phyloP scores from a whole-genome alignment of 2,888 invertebrate genomes.

The Selenia dentaria region DNA sequence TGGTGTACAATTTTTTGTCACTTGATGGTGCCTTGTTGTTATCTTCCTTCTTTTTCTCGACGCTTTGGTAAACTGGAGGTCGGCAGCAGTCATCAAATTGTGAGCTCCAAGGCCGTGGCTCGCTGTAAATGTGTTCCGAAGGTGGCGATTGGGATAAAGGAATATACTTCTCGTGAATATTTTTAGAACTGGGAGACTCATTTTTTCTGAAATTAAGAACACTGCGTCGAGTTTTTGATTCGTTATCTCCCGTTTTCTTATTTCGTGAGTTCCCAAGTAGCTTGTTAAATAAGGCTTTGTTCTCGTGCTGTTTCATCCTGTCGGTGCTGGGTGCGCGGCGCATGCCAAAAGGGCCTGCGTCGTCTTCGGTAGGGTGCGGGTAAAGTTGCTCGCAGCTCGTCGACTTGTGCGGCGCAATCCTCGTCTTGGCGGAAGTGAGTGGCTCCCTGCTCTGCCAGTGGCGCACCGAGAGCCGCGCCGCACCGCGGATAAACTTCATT shows the following conservation, averaged over 20 bases:
- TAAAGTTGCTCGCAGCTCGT: conserved; percentile 81
- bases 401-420: conserved; percentile 69
- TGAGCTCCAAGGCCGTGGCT: conserved; percentile 67
- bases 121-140: conserved; percentile 72
- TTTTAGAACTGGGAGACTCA: conserved; percentile 61
- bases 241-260: conserved; percentile 69
- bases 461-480: conserved; percentile 80
- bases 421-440: conserved; percentile 65
- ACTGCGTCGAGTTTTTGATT: conserved; percentile 67
- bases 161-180: conserved; percentile 77
- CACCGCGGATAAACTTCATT: conserved; percentile 77
- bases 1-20: conserved; percentile 68
- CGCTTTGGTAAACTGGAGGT: conserved; percentile 75
- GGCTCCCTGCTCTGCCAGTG: conserved; percentile 81
- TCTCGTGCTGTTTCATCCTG: conserved; percentile 69
- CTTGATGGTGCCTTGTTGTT: conserved; percentile 47
- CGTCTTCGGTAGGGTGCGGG: conserved; percentile 66
- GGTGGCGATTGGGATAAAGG: conserved; percentile 68
- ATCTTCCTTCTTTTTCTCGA: conserved; percentile 72
- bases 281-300: conserved; percentile 75
- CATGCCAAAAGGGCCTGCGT: conserved; percentile 65
- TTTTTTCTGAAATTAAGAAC: conserved; percentile 74
- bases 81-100: conserved; percentile 72
- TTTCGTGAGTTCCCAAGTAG: conserved; percentile 70
- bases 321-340: conserved; percentile 79